Evolutionary conservation across 2,797 vertebrate species (phyloP).

Genomic region (Molossus alvarezi): DNA sequence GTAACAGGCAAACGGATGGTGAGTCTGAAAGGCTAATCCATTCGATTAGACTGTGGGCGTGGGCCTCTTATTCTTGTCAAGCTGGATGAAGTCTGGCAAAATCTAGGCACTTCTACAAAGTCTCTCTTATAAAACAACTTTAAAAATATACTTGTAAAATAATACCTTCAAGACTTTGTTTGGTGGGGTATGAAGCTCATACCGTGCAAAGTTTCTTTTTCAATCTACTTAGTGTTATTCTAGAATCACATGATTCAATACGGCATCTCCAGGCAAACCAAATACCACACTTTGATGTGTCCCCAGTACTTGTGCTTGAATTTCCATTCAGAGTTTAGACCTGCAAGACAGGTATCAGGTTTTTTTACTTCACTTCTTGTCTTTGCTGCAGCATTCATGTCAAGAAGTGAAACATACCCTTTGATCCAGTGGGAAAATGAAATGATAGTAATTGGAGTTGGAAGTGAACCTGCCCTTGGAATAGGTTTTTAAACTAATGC

Average conservation of each 20-base stretch:
- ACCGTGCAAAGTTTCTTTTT: conserved; percentile 92
- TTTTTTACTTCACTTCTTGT: conserved; percentile 88
- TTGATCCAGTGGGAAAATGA: conserved; percentile 83
- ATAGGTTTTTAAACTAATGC: conserved; percentile 88
- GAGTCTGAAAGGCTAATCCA: conserved; percentile 89
- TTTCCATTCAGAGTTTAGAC: conserved; percentile 88
- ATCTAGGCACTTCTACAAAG: conserved; percentile 95
- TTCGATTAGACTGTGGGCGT: conserved; percentile 89
- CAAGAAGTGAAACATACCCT: conserved; percentile 87
- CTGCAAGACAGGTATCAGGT: conserved; percentile 85
- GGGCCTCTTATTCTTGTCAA: conserved; percentile 90
- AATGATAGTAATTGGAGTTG: conserved; percentile 81
- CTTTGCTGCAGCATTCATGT: conserved; percentile 84
- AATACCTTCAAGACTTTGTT: conserved; percentile 93
- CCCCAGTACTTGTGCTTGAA: conserved; percentile 92
- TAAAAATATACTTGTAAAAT: conserved; percentile 93
- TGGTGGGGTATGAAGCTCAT: conserved; percentile 92
- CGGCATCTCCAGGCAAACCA: conserved; percentile 90
- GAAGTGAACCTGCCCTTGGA: conserved; percentile 88
- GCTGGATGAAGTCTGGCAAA: conserved; percentile 93
- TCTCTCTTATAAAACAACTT: conserved; percentile 93
- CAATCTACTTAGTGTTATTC: conserved; percentile 88
- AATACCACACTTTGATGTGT: conserved; percentile 89
- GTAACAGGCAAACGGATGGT: conserved; percentile 89
- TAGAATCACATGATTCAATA: conserved; percentile 90